phyloP scores from a whole-genome alignment of 1,140 invertebrate genomes.

The Chlorops oryzae region DNA sequence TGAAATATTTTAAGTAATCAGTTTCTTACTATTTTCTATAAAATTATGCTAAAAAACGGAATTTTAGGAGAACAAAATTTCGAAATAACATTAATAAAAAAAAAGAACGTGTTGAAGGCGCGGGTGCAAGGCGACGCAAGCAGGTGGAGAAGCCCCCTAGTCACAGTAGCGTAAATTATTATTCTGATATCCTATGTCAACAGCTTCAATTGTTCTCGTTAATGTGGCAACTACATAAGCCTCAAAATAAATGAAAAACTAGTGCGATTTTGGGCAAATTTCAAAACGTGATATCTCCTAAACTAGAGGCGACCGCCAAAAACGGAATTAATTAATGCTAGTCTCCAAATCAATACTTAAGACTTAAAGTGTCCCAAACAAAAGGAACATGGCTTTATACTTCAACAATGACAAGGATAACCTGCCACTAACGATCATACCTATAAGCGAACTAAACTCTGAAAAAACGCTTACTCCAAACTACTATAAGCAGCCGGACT shows the following conservation, averaged over 20 bases:
- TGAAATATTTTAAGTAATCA: no score
- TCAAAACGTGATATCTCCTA: neutral
- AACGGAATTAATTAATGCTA: no score
- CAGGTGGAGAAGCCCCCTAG: no score
- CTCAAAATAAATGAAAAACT: neutral
- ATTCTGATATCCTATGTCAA: no score
- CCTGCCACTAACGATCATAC: conserved; percentile 6
- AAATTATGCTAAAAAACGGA: neutral
- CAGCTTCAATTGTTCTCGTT: no score
- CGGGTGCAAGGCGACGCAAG: no score
- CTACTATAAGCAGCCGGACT: conserved; percentile 29
- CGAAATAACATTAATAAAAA: no score
- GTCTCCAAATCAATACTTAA: neutral
- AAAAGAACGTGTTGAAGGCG: no score
- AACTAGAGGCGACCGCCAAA: no score
- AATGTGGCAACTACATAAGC: neutral
- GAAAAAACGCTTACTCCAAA: conserved; percentile 14
- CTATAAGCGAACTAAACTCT: neutral
- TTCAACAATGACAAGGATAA: neutral
- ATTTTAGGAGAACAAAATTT: neutral
- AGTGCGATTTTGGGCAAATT: neutral
- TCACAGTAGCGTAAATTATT: no score
- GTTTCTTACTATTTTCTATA: neutral
- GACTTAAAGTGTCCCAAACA: neutral
- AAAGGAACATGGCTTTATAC: neutral